Percentiles rank a stretch among this genome's conserved stretches.
Conservation (phyloP, 92 coral and sea anemone species). For the Anthopleura xanthogrammica region DNA sequence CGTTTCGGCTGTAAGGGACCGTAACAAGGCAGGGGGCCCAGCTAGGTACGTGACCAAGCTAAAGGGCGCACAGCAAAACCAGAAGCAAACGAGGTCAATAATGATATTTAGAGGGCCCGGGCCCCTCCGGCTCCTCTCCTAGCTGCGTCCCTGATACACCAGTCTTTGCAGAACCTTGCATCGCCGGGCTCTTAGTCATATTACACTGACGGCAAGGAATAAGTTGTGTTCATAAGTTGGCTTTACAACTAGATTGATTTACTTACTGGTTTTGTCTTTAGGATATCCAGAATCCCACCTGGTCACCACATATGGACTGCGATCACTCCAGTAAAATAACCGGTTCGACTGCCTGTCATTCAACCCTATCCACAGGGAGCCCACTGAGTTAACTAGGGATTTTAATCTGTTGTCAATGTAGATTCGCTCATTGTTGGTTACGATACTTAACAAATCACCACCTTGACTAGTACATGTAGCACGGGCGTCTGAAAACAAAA, state of each 20-base stretch:
- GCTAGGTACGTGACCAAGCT: too few species aligned
- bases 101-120: too few species aligned
- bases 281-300: constrained; percentile 92
- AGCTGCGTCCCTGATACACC: too few species aligned
- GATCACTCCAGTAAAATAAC: constrained; percentile 82
- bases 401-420: constrained; percentile 71
- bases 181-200: too few species aligned
- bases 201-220: too few species aligned
- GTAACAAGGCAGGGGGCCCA: too few species aligned
- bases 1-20: too few species aligned
- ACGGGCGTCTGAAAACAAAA: constrained; percentile 72
- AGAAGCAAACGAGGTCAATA: too few species aligned
- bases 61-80: too few species aligned
- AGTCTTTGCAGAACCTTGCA: too few species aligned
- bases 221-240: too few species aligned
- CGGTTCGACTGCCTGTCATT: constrained; percentile 75
- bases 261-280: constrained; percentile 42
- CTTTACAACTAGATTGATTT: neutral
- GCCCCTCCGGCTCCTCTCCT: too few species aligned
- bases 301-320: constrained; percentile 62
- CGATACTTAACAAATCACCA: constrained; percentile 85
- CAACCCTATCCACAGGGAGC: constrained; percentile 85
- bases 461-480: constrained; percentile 79
- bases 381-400: constrained; percentile 56
- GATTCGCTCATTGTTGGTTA: constrained; percentile 58